Evolutionary conservation across 1,140 invertebrate species (phyloP), one percentile per base, ranked within the genome.

Genomic region (Trachelipus rathkii): DNA sequence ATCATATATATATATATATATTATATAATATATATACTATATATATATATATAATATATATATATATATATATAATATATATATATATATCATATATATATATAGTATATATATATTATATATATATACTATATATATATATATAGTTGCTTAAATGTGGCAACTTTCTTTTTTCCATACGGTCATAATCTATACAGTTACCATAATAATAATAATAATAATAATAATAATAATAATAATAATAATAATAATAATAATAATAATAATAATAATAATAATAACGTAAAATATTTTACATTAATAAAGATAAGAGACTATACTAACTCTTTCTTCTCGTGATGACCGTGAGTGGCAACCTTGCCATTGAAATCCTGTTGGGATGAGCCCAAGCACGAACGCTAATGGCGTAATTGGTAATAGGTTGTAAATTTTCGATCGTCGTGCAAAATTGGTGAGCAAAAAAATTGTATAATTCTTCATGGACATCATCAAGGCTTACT

Each of bases 261-360:
- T 68, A 24, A 68, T 23, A 10, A 68, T 68, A 23, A 23, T 13
- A 24, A 10, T 13, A 13, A 10, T 23, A 60, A 23, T 46, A 13
- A 45, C 15, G 13, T 4, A 15, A 45, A 1, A 11, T 10, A 23
- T 10, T 19, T 67, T 10, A 24, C 70, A 70, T 11, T 11, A 33
- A 1, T 3, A 33, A 3, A 33, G 33, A 33, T 33, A 33, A 1
- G 1, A 1, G 33, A 3, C 33, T 23, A 44, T 10, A 82, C 82
- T 82, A 76, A 83, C 82, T 79, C 45, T 82, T 77, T 13, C 75
- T 77, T 45, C 67, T 73, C 10, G 82, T 83, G 23, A 72, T 72
- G 50, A 81, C 81, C n/a, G 77, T 66, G 10, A 74, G 44, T 4
- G 77, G 73, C 7, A 15, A 21, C 11, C 72, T 50, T 1, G 77